Evolutionary conservation across 2,888 invertebrate species (phyloP).

Genomic region (Melieria picta): DNA sequence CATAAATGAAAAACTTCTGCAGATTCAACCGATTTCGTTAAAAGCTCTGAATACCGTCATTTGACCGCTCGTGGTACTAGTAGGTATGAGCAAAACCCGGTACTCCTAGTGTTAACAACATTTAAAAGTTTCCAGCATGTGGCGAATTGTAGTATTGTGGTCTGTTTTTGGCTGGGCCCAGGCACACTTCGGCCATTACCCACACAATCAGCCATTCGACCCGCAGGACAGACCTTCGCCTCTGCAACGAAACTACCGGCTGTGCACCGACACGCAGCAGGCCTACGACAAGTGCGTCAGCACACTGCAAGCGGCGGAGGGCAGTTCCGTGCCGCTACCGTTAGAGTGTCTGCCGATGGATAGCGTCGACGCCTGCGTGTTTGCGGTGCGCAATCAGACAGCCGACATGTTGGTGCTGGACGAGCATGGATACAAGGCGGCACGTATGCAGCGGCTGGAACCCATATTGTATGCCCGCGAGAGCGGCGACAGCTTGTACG

Average conservation of each 20-base stretch:
- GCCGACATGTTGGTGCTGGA: conserved; percentile 41
- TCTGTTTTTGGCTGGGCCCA: too few relatives aligned
- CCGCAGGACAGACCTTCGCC: not conserved
- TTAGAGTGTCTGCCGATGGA: conserved; percentile 38
- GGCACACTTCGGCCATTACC: too few relatives aligned
- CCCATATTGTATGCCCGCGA: conserved; percentile 44
- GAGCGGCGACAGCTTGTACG: conserved; percentile 36
- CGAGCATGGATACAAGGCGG: conserved; percentile 40
- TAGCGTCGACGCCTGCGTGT: conserved; percentile 35
- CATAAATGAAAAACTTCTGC: too few relatives aligned
- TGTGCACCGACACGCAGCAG: conserved; percentile 38
- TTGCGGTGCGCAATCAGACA: conserved; percentile 22
- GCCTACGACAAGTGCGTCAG: conserved; percentile 40
- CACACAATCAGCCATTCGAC: too few relatives aligned
- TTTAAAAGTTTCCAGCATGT: too few relatives aligned
- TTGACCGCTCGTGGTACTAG: too few relatives aligned
- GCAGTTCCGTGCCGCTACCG: conserved; percentile 36
- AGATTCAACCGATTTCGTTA: too few relatives aligned
- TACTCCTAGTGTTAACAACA: too few relatives aligned
- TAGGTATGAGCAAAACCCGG: too few relatives aligned
- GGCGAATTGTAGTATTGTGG: too few relatives aligned
- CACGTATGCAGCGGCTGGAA: conserved; percentile 34
- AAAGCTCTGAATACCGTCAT: too few relatives aligned
- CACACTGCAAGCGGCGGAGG: conserved; percentile 28
- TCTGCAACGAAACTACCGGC: conserved; percentile 4